These are phyloP conservation scores for Ptilonorhynchus violaceus DNA, from an alignment of 2,113 vertebrate species.

Conservation along the genomic window DNA sequence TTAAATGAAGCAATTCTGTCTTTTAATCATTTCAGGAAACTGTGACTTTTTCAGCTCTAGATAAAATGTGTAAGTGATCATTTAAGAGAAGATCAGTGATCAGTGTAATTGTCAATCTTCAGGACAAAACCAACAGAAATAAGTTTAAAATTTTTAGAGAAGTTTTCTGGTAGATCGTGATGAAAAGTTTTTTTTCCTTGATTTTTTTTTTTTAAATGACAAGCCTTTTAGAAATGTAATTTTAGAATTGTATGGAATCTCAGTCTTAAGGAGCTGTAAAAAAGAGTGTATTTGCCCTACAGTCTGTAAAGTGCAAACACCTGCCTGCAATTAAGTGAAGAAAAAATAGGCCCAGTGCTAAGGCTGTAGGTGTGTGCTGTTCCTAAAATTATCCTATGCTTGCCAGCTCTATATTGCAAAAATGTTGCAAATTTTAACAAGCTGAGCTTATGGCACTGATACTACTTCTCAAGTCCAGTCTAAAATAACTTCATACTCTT, in stretches of 20 bases:
- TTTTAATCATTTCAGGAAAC: not conserved
- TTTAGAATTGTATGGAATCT: not conserved
- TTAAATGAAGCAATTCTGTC: not conserved
- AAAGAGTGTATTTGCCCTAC: not conserved
- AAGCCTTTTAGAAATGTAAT: not conserved
- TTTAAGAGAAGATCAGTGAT: not conserved
- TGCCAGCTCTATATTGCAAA: not conserved
- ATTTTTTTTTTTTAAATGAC: not conserved
- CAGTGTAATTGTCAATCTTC: not conserved
- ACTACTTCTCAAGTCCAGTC: not conserved
- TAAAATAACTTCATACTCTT: not conserved
- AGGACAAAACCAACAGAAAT: not conserved
- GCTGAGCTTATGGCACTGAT: not conserved
- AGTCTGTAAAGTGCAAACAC: not conserved
- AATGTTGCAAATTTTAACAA: not conserved
- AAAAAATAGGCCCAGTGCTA: not conserved
- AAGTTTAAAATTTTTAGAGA: not conserved
- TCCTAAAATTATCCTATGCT: not conserved
- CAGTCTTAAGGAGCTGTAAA: not conserved
- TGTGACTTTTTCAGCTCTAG: not conserved
- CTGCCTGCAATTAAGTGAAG: not conserved
- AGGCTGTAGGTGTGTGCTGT: not conserved
- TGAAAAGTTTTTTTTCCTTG: not conserved
- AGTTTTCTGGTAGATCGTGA: not conserved
- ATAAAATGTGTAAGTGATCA: fast-evolving